Conservation (phyloP, 30 jellyfish, hydroid and myxozoan species). For the Hydractinia symbiolongicarpus region DNA sequence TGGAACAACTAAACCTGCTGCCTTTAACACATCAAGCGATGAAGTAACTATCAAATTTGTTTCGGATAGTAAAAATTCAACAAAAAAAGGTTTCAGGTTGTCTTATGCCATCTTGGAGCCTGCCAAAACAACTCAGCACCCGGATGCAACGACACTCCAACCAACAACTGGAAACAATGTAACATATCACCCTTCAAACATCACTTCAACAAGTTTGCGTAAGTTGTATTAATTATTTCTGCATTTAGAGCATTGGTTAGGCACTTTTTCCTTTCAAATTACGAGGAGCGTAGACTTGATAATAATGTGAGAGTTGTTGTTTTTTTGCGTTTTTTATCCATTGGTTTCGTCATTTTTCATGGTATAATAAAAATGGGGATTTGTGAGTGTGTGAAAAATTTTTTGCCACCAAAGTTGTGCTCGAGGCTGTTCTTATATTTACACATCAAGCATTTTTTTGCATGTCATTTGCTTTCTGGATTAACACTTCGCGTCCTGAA, state of each 20-base stretch:
- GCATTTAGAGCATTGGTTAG: not conserved
- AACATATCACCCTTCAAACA: not conserved
- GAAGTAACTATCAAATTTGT: constrained; percentile 2
- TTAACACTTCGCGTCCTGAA: no score
- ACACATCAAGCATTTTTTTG: no score
- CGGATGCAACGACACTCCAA: not conserved
- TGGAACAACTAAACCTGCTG: not conserved
- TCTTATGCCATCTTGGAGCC: not conserved
- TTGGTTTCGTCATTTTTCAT: no score
- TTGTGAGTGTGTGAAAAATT: no score
- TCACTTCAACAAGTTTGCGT: not conserved
- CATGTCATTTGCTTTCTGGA: no score
- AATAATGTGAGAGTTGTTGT: no score
- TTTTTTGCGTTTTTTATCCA: no score
- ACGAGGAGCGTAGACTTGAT: not conserved
- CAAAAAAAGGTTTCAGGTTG: not conserved
- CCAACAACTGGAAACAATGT: not conserved
- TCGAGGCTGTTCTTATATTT: no score
- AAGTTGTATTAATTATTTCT: not conserved
- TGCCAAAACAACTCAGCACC: not conserved
- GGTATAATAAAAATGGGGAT: no score
- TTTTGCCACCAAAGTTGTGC: no score
- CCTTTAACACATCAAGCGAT: not conserved
- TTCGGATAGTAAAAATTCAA: not conserved
- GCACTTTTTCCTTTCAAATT: not conserved